Base-by-base conservation (phyloP, 2,113 vertebrate genomes). In the Conger conger region DNA sequence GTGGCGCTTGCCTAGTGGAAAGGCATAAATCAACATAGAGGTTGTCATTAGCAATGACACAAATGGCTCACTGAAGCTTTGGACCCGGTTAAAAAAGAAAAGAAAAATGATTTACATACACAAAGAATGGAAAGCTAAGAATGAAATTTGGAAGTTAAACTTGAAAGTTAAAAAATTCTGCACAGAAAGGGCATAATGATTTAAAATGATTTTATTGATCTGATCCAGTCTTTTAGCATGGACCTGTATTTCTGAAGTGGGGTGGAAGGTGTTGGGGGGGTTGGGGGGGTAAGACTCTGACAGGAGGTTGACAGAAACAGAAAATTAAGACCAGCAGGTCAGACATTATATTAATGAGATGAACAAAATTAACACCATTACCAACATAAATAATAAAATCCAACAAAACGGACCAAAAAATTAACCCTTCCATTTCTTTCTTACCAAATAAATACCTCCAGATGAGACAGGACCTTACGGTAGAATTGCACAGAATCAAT, bases 381-480 rank as follows among this genome's bases (percentile, higher is more conserved):
- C 80, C 83, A 87, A 93, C 86, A 91, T 68, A 91, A 90, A 91
- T 91, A 88, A 91, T 63, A 85, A 79, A 91, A 91, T 88, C 87
- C 90, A 92, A 90, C 90, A 92, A 91, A 93, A 94, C 87, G 93
- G 92, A 77, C 86, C 91, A 90, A 82, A 63, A 76, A 87, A 60
- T 83, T 11, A 85, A 68, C 37, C 86, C 80, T 40, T 85, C 85
- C 68, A 85, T 89, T 89, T 93, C 92, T 90, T 88, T 88, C 86
- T 90, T 90, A 92, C 89, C 88, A 89, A 95, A 95, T 95, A 96
- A 95, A 96, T 95, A 95, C 85, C 91, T 91, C 82, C 77, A n/a
- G 83, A 84, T 86, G 88, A 92, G 38, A 84, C 79, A 82, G 85
- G 84, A 86, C 84, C 80, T 91, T 87, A 90, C 17, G 89, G 86